Conservation (phyloP, 2,888 invertebrate genomes). For the Deroplatys truncata region DNA sequence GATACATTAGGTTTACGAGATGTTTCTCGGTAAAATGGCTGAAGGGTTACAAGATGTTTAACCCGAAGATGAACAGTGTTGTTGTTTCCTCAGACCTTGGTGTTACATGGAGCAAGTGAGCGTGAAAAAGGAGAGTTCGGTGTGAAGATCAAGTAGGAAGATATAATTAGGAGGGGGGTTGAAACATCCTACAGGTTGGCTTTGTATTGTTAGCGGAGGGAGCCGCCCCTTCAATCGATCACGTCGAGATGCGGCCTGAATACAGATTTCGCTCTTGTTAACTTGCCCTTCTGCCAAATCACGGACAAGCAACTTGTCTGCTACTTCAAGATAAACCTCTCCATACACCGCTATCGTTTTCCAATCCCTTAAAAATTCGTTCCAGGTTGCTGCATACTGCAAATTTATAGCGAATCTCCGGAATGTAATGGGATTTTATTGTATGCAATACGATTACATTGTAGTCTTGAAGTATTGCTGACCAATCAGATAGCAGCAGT, state of each 20-base stretch:
- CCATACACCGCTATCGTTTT: not conserved
- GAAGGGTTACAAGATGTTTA: too few species aligned
- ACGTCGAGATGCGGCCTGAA: not conserved
- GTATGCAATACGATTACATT: too few species aligned
- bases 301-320: not conserved
- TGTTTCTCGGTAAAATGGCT: too few species aligned
- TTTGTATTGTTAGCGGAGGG: not conserved
- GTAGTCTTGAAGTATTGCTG: too few species aligned
- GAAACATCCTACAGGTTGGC: not conserved
- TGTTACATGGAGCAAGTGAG: not conserved
- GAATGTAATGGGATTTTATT: too few species aligned
- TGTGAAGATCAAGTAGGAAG: not conserved
- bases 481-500: too few species aligned
- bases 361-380: too few species aligned
- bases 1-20: too few species aligned
- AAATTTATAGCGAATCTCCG: too few species aligned
- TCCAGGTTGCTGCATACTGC: too few species aligned
- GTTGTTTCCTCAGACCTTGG: too few species aligned
- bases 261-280: not conserved
- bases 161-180: not conserved
- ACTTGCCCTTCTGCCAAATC: not conserved
- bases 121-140: not conserved
- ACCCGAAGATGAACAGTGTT: too few species aligned
- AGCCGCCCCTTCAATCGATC: not conserved
- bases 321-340: not conserved